These are phyloP conservation scores for Tachysurus vachellii DNA, from an alignment of 2,113 vertebrate species.

Conservation along the genomic window DNA sequence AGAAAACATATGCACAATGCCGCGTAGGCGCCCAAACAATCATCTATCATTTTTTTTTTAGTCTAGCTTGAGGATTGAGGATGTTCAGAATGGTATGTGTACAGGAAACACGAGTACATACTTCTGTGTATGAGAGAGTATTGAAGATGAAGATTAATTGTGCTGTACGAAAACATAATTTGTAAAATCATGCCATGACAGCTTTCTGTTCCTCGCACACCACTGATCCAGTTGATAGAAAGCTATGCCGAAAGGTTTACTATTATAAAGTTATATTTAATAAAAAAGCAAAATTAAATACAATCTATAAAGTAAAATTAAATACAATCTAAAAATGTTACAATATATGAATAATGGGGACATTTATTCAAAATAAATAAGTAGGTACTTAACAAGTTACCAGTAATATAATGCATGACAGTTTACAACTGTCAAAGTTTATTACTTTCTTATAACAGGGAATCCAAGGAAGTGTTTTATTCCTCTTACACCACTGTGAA, in stretches of 20 bases:
- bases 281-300: no score
- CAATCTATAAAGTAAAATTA: neutral
- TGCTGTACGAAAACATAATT: slow-evolving; percentile 20
- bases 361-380: neutral
- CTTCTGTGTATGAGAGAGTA: slow-evolving; percentile 15
- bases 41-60: slow-evolving; percentile 41
- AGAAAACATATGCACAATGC: slow-evolving; percentile 43
- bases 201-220: neutral
- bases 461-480: neutral
- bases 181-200: neutral
- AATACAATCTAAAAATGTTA: neutral
- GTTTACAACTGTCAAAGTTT: neutral
- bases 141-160: slow-evolving; percentile 37
- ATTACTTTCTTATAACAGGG: neutral
- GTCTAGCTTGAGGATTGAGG: slow-evolving; percentile 32
- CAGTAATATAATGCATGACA: neutral
- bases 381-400: neutral
- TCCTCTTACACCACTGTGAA: neutral
- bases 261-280: neutral
- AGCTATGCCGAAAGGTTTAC: neutral
- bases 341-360: neutral
- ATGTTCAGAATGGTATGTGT: slow-evolving; percentile 41
- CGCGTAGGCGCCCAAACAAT: slow-evolving; percentile 24
- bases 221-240: neutral
- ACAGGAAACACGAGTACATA: slow-evolving; percentile 24